Evolutionary conservation across 2,888 invertebrate species (phyloP), one percentile per base, ranked within the genome.

Genomic region (Aromia moschata): DNA sequence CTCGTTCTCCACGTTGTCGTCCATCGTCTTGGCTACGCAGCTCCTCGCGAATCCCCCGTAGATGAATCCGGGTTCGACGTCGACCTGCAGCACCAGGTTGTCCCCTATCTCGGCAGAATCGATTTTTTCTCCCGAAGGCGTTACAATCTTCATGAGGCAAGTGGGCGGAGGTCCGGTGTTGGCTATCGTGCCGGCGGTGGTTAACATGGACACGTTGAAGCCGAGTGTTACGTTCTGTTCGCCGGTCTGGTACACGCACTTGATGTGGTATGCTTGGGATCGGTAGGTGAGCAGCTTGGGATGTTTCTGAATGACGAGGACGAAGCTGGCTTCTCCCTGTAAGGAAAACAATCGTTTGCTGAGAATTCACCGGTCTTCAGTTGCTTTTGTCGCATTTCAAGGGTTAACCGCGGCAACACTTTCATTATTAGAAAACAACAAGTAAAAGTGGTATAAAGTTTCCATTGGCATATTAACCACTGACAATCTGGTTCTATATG

Each of bases 181-280:
- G 37, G 95, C 95, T 63, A 96, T 96, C 0, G 96, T 96, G 52
- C 96, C 96, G 0, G 95, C 95, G 0, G 96, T 96, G 0, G 96
- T 96, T 67, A 96, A 81, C 95, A 96, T 96, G 7, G 95, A 95
- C 5, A 96, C 96, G 78, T 97, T 96, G 80, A 96, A 95, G 37
- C 96, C 96, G 31, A 95, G 83, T 0, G 93, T 94, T 0, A 96
- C 93, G 70, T 93, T 94, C 79, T 94, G 93, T 79, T 94, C 94
- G 60, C 94, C 95, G 0, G 94, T 95, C 80, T 95, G 93, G 79
- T 97, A 97, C 55, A 95, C 91, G 79, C 97, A 97, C 79, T 94
- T 94, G 65, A 98, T 94, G 81, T 96, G 94, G 83, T 96, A 98
- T 1, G 97, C 96, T 80, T 96, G 94, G 2, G 97, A 95, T 75